Percentiles rank a stretch among this genome's conserved stretches.
phyloP scores from a whole-genome alignment of 1,140 invertebrate genomes.

The Leptinotarsa defecta region DNA sequence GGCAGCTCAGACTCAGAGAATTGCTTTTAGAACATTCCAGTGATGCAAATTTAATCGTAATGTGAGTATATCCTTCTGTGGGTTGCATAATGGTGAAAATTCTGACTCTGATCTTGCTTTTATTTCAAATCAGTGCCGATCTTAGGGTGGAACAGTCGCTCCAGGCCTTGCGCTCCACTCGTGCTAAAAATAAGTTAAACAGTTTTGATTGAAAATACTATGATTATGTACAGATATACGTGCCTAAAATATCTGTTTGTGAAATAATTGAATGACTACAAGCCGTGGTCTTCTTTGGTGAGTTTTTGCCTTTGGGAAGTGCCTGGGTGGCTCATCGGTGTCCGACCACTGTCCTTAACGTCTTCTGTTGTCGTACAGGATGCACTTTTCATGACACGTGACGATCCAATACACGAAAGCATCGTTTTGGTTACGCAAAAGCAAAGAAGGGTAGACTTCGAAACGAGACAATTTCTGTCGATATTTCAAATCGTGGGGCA shows the following conservation, averaged over 20 bases:
- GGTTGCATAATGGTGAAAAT: too few species aligned
- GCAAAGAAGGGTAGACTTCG: too few species aligned
- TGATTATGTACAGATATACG: background rate
- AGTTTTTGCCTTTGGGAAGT: too few species aligned
- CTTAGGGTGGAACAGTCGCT: background rate
- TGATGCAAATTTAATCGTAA: constrained; percentile 83
- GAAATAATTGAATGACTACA: background rate
- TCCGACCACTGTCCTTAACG: too few species aligned
- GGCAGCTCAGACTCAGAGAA: constrained; percentile 84
- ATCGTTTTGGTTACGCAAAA: too few species aligned
- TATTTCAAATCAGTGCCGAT: too few species aligned
- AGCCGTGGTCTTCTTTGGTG: background rate
- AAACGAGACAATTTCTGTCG: too few species aligned
- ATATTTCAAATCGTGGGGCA: too few species aligned
- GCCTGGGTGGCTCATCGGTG: too few species aligned
- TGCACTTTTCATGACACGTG: background rate
- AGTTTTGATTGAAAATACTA: background rate
- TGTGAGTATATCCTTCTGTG: constrained; percentile 66
- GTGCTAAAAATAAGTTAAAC: background rate
- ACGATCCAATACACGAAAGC: too few species aligned
- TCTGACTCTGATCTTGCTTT: too few species aligned
- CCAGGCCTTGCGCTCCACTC: background rate
- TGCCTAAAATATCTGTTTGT: background rate
- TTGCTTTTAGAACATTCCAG: constrained; percentile 81
- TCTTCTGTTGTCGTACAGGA: too few species aligned